Conservation (phyloP, 2,113 vertebrate species). For the Callopanchax toddi region DNA sequence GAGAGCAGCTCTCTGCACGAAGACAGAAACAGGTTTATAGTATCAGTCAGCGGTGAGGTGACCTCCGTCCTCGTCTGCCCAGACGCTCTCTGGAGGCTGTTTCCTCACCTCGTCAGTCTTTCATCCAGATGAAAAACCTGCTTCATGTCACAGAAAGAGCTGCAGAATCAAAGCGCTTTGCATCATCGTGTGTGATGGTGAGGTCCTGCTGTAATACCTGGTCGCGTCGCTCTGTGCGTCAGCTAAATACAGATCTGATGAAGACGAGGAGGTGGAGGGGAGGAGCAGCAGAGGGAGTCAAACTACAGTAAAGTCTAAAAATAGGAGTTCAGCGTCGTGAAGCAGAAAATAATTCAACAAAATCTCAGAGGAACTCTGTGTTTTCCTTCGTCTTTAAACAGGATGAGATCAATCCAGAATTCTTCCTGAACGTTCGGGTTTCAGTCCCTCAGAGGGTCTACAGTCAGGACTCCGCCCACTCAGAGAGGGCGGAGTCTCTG, state of each 20-base stretch:
- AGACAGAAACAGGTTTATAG: background rate
- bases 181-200: background rate
- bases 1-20: too few relatives aligned
- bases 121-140: slow-evolving; percentile 9
- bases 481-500: too few relatives aligned
- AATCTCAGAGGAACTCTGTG: too few relatives aligned
- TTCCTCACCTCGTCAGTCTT: slow-evolving; percentile 28
- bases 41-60: slow-evolving; percentile 7
- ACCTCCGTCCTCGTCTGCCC: background rate
- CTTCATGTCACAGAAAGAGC: background rate
- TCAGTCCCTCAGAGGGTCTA: too few relatives aligned
- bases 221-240: background rate
- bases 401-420: too few relatives aligned
- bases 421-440: too few relatives aligned
- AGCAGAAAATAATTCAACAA: too few relatives aligned
- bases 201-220: slow-evolving; percentile 3
- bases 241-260: background rate
- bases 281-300: too few relatives aligned
- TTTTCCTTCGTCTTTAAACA: too few relatives aligned
- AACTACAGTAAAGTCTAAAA: too few relatives aligned
- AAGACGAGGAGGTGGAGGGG: background rate
- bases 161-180: background rate
- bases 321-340: too few relatives aligned
- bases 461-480: too few relatives aligned
- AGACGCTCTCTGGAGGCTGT: slow-evolving; percentile 8